These are phyloP conservation scores for Poeciliopsis paucimaculata DNA, from an alignment of 2,797 vertebrate genomes.

Conservation along the genomic window DNA sequence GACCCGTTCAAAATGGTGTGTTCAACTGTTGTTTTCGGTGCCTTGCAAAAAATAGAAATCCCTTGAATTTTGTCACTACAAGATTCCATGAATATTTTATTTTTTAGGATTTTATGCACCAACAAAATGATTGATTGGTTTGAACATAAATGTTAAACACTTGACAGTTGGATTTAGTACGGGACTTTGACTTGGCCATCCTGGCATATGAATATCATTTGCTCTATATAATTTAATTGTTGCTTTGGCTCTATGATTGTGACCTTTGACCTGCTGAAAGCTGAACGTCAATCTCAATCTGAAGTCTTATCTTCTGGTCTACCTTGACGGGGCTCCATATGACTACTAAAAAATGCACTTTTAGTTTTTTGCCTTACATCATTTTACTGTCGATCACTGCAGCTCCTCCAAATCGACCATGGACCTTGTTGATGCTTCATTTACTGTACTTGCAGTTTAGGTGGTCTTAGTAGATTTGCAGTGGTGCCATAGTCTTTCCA, in stretches of 20 bases:
- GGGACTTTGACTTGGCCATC: neutral
- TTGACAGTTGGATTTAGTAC: neutral
- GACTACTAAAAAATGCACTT: neutral
- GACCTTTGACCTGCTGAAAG: neutral
- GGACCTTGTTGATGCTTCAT: neutral
- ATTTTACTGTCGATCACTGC: neutral
- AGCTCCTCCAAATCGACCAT: neutral
- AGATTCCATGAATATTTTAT: neutral
- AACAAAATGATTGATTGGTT: neutral
- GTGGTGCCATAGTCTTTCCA: neutral
- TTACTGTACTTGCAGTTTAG: neutral
- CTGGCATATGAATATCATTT: neutral
- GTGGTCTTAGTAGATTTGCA: neutral
- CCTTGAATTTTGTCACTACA: neutral
- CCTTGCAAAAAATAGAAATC: neutral
- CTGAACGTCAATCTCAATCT: neutral
- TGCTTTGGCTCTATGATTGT: neutral
- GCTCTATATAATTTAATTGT: neutral
- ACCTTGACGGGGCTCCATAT: neutral
- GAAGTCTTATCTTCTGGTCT: neutral
- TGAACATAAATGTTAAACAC: neutral
- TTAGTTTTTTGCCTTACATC: neutral
- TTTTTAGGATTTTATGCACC: neutral
- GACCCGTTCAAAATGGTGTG: constrained; percentile 80
- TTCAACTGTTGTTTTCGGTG: constrained; percentile 62